A percentile compares a stretch with the other conserved stretches of the same genome.
These are phyloP conservation scores for Drosophila melanogaster DNA, from an alignment of 1,140 invertebrate species.

Conservation along the genomic window Release_6_plus_ISO1_MT NC_004354.4:13060001-13060500, in stretches of 20 bases:
- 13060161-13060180: no score
- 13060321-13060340: not conserved
- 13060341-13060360: conserved; percentile 61
- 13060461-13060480: conserved; percentile 24
- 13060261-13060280: no score
- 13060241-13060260: no score
- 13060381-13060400: conserved; percentile 58
- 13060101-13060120: conserved; percentile 67
- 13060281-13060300: not conserved
- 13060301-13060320: conserved; percentile 14
- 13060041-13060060: conserved; percentile 79
- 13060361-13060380: conserved; percentile 78
- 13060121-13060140: conserved; percentile 11
- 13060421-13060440: conserved; percentile 81
- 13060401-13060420: conserved; percentile 56
- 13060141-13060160: not conserved
- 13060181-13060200: not conserved
- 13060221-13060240: no score
- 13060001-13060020: conserved; percentile 18
- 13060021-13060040: conserved; percentile 50
- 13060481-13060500: conserved; percentile 21
- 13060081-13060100: conserved; percentile 9
- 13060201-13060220: not conserved
- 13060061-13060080: conserved; percentile 45
- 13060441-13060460: conserved; percentile 26